Conservation (phyloP, 2,113 vertebrate genomes). For the Pachycephala philippinensis region DNA sequence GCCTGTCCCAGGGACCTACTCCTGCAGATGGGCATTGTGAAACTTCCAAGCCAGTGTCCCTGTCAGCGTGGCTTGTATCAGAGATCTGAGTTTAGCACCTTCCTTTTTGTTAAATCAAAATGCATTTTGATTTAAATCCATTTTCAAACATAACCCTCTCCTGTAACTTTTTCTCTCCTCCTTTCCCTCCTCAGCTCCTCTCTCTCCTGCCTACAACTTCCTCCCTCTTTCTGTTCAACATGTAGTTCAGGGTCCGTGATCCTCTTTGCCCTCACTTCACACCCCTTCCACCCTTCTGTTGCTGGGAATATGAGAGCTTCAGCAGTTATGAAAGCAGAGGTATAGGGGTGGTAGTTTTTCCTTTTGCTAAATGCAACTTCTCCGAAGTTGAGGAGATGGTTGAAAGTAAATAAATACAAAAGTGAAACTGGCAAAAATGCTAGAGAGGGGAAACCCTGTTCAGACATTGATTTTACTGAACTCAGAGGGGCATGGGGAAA, state of each 20-base stretch:
- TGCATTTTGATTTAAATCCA: neutral
- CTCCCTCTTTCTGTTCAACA: neutral
- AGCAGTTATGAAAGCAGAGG: neutral
- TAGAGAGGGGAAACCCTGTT: neutral
- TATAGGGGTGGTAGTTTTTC: neutral
- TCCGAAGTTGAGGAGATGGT: neutral
- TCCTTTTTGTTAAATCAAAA: neutral
- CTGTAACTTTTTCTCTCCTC: neutral
- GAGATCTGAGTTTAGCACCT: neutral
- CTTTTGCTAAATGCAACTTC: neutral
- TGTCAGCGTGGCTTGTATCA: accelerated
- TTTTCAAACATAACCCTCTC: neutral
- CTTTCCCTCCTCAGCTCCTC: neutral
- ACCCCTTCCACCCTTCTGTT: neutral
- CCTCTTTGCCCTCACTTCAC: neutral
- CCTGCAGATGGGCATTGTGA: accelerated
- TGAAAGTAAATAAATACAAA: neutral
- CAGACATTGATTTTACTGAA: neutral
- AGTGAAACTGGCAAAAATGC: neutral
- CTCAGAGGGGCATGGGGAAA: neutral
- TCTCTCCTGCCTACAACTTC: neutral
- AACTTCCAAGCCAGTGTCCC: neutral
- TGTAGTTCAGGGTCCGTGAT: neutral
- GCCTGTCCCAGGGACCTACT: neutral
- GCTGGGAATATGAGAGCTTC: neutral